Percentiles rank a stretch among this genome's conserved stretches.
Evolutionary conservation across 2,113 vertebrate species (phyloP).

Genomic region (Calonectris borealis): DNA sequence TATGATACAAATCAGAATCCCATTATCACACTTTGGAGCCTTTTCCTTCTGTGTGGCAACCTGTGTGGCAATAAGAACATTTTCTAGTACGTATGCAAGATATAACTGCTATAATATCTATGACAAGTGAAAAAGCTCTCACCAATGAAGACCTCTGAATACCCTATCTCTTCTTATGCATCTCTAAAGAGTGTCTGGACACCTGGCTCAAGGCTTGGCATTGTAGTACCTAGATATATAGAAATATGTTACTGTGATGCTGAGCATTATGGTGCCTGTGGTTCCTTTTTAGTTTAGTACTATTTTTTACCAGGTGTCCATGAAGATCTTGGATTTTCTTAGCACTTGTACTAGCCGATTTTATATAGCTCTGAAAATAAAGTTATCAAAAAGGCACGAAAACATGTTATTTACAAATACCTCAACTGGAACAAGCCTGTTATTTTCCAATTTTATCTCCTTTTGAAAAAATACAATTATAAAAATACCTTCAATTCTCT

Average conservation of each 20-base stretch:
- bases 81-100: not conserved
- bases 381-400: not conserved
- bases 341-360: not conserved
- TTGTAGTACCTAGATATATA: not conserved
- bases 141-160: not conserved
- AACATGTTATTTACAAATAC: not conserved
- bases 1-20: not conserved
- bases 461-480: not conserved
- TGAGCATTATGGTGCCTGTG: not conserved
- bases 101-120: not conserved
- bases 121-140: not conserved
- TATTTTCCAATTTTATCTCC: not conserved
- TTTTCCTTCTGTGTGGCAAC: not conserved
- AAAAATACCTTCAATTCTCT: slow-evolving; percentile 12
- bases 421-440: not conserved
- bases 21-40: not conserved
- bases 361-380: not conserved
- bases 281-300: not conserved
- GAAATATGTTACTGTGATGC: not conserved
- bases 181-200: not conserved
- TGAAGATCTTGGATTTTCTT: not conserved
- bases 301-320: not conserved
- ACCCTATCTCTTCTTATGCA: not conserved
- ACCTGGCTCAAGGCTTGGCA: not conserved
- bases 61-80: not conserved